These are phyloP conservation scores for Drosophila varians DNA, from an alignment of 1,140 invertebrate species.

Conservation along the genomic window DNA sequence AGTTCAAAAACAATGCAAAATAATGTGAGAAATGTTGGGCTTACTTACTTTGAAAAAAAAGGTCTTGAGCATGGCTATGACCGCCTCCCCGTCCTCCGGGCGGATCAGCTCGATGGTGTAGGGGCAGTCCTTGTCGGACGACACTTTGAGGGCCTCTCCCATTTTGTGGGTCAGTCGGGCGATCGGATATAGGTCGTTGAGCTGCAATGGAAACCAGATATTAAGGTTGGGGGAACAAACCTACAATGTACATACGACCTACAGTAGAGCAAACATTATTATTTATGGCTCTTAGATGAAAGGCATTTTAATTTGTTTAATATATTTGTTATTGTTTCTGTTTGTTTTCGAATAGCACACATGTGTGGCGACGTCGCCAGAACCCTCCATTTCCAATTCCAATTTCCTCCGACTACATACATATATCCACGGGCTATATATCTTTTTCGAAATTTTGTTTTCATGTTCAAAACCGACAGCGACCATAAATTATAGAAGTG, in stretches of 20 bases:
- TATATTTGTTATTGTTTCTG: not conserved
- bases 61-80: slow-evolving; percentile 69
- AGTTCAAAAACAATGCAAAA: slow-evolving; percentile 14
- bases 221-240: slow-evolving; percentile 18
- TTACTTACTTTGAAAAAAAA: slow-evolving; percentile 84
- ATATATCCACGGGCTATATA: not conserved
- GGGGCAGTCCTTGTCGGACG: slow-evolving; percentile 50
- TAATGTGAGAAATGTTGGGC: not conserved
- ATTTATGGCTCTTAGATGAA: slow-evolving; percentile 78
- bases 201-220: slow-evolving; percentile 57
- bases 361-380: slow-evolving; percentile 42
- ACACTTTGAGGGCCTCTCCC: slow-evolving; percentile 67
- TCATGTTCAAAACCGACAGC: slow-evolving; percentile 59
- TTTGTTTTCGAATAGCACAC: slow-evolving; percentile 44
- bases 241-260: slow-evolving; percentile 3
- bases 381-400: slow-evolving; percentile 50
- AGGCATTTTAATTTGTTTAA: slow-evolving; percentile 62
- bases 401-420: slow-evolving; percentile 13
- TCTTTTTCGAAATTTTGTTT: slow-evolving; percentile 43
- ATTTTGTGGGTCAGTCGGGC: slow-evolving; percentile 76
- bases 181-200: slow-evolving; percentile 81
- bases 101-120: slow-evolving; percentile 69
- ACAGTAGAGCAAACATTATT: slow-evolving; percentile 53
- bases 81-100: slow-evolving; percentile 56
- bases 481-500: slow-evolving; percentile 55